phyloP scores from a whole-genome alignment of 2,797 vertebrate species.

The Enteromius paludinosus region DNA sequence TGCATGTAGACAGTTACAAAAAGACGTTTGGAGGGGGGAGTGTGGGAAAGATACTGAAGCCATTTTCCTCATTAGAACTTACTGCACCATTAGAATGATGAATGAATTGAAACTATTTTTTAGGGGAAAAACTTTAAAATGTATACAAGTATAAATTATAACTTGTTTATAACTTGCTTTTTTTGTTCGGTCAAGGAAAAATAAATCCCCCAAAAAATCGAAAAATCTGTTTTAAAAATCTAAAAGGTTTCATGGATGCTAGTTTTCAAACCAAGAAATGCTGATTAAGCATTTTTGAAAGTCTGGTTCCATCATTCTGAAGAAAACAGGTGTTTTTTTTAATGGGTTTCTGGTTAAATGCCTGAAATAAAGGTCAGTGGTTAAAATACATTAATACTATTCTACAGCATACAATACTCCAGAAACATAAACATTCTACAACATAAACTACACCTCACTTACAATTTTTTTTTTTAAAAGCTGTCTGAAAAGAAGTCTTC shows the following conservation, averaged over 20 bases:
- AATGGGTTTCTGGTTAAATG: not conserved
- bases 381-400: not conserved
- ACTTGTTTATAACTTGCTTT: not conserved
- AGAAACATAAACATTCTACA: not conserved
- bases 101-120: not conserved
- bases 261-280: not conserved
- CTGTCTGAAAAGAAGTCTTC: too few relatives aligned
- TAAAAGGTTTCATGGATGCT: not conserved
- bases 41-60: not conserved
- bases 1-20: not conserved
- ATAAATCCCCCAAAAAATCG: not conserved
- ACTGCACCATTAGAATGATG: not conserved
- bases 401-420: not conserved
- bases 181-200: not conserved
- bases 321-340: not conserved
- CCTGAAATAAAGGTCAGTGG: not conserved
- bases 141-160: too few relatives aligned
- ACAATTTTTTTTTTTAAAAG: too few relatives aligned
- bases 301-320: not conserved
- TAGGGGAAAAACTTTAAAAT: too few relatives aligned
- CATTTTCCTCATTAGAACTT: not conserved
- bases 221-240: too few relatives aligned
- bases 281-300: not conserved
- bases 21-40: not conserved
- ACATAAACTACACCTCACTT: not conserved